phyloP scores from a whole-genome alignment of 2,797 vertebrate species.

The Sebastes hubbsi region DNA sequence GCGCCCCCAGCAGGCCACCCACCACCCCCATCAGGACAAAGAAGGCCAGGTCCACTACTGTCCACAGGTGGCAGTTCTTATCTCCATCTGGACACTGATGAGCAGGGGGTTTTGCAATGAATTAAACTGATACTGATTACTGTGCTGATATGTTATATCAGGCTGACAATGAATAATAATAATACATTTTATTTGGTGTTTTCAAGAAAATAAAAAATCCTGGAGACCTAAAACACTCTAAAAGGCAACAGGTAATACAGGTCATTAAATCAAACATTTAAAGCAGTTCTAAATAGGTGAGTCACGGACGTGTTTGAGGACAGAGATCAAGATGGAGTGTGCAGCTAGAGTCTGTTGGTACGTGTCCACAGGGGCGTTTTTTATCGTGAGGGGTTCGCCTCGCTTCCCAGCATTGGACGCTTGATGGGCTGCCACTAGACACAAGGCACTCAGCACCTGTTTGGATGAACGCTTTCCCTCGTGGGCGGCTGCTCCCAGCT shows the following conservation, averaged over 20 bases:
- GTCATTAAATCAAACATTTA: neutral
- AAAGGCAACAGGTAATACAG: neutral
- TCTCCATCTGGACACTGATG: constrained; percentile 91
- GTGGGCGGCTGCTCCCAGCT: fast-evolving
- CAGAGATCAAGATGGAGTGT: neutral
- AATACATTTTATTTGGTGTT: neutral
- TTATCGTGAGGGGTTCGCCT: too few relatives aligned
- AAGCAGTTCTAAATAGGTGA: neutral
- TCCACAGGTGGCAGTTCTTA: constrained; percentile 97
- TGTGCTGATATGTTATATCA: neutral
- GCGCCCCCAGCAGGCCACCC: constrained; percentile 93
- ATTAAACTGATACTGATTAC: neutral
- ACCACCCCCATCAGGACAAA: constrained; percentile 94
- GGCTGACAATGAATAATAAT: neutral
- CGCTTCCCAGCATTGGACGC: too few relatives aligned
- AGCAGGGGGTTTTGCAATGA: neutral
- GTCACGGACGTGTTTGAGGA: neutral
- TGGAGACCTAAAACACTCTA: neutral
- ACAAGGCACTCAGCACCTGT: too few relatives aligned
- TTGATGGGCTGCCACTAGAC: too few relatives aligned
- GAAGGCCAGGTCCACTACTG: constrained; percentile 92
- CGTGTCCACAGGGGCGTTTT: neutral
- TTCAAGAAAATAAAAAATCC: neutral
- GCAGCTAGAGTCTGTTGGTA: neutral
- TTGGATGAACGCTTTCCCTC: too few relatives aligned